Evolutionary conservation across 2,797 vertebrate species (phyloP).

Genomic region (Luscinia luscinia): DNA sequence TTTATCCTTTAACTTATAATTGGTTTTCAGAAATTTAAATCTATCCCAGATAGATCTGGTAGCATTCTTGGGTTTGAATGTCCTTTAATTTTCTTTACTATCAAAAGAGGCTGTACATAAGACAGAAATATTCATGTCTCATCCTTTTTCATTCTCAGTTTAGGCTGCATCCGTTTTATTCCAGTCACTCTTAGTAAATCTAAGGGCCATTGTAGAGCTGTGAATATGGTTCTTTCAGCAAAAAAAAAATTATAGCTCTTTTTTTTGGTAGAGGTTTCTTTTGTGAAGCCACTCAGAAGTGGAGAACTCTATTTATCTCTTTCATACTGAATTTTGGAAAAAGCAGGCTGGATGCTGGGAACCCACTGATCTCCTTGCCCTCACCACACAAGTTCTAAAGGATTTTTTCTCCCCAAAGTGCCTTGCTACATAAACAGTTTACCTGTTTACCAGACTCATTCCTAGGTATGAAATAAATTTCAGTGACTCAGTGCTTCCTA

Average conservation of each 20-base stretch:
- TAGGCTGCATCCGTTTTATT: not conserved
- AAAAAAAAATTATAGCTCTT: not conserved
- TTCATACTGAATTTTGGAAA: conserved; percentile 1
- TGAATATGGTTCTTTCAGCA: not conserved
- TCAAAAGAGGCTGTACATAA: not conserved
- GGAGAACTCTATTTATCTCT: conserved; percentile 11
- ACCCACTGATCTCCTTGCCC: not conserved
- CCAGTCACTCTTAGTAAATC: not conserved
- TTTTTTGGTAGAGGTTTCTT: not conserved
- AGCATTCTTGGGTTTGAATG: not conserved
- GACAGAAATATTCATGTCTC: not conserved
- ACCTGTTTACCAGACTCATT: conserved; percentile 8
- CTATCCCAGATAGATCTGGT: not conserved
- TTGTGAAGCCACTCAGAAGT: not conserved
- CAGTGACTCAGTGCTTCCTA: not conserved
- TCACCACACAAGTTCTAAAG: not conserved
- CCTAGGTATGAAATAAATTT: not conserved
- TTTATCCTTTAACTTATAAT: not conserved
- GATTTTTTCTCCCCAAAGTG: not conserved
- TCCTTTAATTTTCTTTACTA: not conserved
- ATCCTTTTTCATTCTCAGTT: not conserved
- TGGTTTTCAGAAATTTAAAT: not conserved
- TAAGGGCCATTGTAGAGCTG: not conserved
- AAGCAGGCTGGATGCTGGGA: not conserved
- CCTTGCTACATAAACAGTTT: not conserved